Percentiles rank a stretch among this genome's conserved stretches.
phyloP scores from a whole-genome alignment of 2,888 invertebrate species.

The Amiota minor region DNA sequence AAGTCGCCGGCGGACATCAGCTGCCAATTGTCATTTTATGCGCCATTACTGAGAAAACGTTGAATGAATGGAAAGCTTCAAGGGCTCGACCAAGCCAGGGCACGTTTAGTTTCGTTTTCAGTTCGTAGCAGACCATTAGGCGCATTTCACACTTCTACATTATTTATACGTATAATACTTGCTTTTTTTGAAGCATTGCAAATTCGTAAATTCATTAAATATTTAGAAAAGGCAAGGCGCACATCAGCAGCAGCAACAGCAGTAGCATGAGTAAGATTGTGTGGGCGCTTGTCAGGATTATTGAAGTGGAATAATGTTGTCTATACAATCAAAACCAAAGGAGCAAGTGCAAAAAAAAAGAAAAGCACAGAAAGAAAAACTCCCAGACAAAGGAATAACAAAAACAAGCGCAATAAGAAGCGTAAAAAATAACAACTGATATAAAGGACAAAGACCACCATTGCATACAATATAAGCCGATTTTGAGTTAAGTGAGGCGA shows the following conservation, averaged over 20 bases:
- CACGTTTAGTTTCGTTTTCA: neutral
- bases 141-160: slow-evolving; percentile 66
- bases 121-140: slow-evolving; percentile 64
- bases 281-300: slow-evolving; percentile 19
- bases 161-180: slow-evolving; percentile 58
- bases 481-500: slow-evolving; percentile 54
- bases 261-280: neutral
- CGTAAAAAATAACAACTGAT: neutral
- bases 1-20: slow-evolving; percentile 49
- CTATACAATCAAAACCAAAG: neutral
- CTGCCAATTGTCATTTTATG: slow-evolving; percentile 64
- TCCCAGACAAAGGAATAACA: slow-evolving; percentile 10
- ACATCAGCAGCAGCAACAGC: neutral
- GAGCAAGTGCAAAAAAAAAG: neutral
- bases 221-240: slow-evolving; percentile 47
- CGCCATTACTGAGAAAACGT: slow-evolving; percentile 52
- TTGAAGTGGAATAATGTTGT: slow-evolving; percentile 28
- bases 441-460: neutral
- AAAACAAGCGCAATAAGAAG: slow-evolving; percentile 9
- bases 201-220: slow-evolving; percentile 56
- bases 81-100: neutral
- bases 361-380: neutral
- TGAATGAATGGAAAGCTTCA: neutral
- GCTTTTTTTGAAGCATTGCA: slow-evolving; percentile 41
- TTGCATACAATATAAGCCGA: slow-evolving; percentile 52